A percentile compares a stretch with the other conserved stretches of the same genome.
Evolutionary conservation across 2,113 vertebrate species (phyloP).

Genomic region (Numenius arquata): DNA sequence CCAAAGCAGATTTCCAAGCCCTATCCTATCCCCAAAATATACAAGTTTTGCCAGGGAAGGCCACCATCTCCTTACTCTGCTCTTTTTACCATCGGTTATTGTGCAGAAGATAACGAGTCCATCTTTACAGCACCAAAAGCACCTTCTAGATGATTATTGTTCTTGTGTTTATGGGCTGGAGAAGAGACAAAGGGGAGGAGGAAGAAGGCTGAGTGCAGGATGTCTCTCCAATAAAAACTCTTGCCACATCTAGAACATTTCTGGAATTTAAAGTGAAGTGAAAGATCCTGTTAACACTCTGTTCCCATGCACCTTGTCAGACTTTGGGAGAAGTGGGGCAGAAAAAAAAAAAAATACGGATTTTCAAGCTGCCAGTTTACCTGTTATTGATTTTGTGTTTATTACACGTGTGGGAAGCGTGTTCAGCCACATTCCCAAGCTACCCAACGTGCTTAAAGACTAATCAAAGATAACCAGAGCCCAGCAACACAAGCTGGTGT

Average conservation of each 20-base stretch:
- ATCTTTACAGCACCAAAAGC: neutral
- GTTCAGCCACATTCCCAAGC: neutral
- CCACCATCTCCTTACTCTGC: neutral
- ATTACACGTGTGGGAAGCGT: accelerated
- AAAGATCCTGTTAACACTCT: neutral
- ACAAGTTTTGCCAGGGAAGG: neutral
- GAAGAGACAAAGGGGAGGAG: neutral
- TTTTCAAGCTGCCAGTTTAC: neutral
- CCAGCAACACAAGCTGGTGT: neutral
- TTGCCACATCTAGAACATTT: neutral
- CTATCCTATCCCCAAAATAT: neutral
- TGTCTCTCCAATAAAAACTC: neutral
- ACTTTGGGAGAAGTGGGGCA: neutral
- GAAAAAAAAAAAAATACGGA: accelerated
- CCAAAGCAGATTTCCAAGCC: neutral
- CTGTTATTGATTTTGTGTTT: neutral
- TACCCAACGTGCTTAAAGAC: neutral
- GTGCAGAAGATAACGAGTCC: neutral
- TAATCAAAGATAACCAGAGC: neutral
- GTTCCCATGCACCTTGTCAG: accelerated
- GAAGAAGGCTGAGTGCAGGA: neutral
- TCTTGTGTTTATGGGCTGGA: neutral
- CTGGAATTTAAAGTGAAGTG: neutral
- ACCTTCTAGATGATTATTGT: neutral
- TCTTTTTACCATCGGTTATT: neutral